Evolutionary conservation across 2,797 vertebrate genomes (phyloP).

Genomic region (Loris lydekkerianus): DNA sequence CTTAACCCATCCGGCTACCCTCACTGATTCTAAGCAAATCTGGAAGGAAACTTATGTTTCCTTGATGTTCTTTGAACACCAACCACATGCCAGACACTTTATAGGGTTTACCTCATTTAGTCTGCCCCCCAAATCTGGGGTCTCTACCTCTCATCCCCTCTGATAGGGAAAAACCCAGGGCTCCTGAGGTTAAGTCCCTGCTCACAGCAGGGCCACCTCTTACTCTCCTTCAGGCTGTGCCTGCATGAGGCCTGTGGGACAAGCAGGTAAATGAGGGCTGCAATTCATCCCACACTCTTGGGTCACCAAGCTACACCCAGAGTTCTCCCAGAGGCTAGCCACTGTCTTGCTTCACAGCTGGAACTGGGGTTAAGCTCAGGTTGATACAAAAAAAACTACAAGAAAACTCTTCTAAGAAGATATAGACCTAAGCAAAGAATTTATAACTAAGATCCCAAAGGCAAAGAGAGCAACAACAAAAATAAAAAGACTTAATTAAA

Average conservation of each 20-base stretch:
- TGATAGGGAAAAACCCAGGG: background rate
- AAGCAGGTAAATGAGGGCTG: background rate
- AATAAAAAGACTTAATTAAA: background rate
- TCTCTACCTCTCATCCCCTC: background rate
- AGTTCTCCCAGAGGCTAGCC: background rate
- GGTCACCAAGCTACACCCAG: background rate
- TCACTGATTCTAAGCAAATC: conserved; percentile 24
- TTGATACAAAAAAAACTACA: background rate
- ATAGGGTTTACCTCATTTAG: background rate
- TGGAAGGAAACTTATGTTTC: background rate
- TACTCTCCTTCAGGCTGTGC: background rate
- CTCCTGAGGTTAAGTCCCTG: background rate
- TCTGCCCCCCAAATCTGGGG: background rate
- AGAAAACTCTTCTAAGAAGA: background rate
- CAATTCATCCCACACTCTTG: background rate
- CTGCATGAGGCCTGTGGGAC: background rate
- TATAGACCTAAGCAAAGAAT: background rate
- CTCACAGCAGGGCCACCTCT: background rate
- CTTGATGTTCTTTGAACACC: background rate
- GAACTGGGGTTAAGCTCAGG: background rate
- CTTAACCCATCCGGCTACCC: conserved; percentile 3
- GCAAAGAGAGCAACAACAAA: background rate
- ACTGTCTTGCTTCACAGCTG: background rate
- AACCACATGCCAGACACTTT: background rate
- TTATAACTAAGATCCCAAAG: background rate